Base-by-base conservation (phyloP, 1,140 invertebrate genomes). In the Antheraea pernyi region DNA sequence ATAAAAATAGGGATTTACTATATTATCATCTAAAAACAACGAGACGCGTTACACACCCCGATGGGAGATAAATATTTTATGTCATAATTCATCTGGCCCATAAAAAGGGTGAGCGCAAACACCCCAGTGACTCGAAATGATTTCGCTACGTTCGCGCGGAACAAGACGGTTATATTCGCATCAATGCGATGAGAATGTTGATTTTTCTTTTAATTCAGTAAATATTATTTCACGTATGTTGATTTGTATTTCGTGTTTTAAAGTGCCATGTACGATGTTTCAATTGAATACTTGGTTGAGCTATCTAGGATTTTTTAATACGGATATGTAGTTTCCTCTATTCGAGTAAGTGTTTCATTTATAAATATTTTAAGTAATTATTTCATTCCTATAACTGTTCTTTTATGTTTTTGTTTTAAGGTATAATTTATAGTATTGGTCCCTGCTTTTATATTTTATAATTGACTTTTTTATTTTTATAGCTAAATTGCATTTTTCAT, bases 41-140 rank as follows among this genome's bases (percentile, higher is more conserved):
- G 75, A 80, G 77, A 83, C 73, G 70, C 77, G 77, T 81, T 81
- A 82, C 77, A 82, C 77, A 89, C 82, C 74, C 77, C 71, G 77
- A 83, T 83, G 80, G 78, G 74, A 82, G 79, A 85, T 89, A 86
- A 88, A 88, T 86, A 83, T 88, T 89, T 87, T 86, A 85, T 82
- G 72, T 80, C 83, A 87, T 87, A 85, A 87, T 87, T 88, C 82
- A 84, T 76, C 77, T 70, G 66, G 64, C 81, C 81, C 76, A 86
- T 89, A 87, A 86, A 89, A 86, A 83, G 77, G 76, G 77, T 80
- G 76, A 68, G 72, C 59, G 68, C 65, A 75, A 74, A 80, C 76
- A 75, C 75, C 59, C 37, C 65, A 67, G 65, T 53, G 77, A 74
- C 75, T 73, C 70, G 66, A 73, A 78, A 86, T 85, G 79, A 80